Evolutionary conservation across 2,888 invertebrate genomes (phyloP).

Genomic region (Ischnus inquisitorius): DNA sequence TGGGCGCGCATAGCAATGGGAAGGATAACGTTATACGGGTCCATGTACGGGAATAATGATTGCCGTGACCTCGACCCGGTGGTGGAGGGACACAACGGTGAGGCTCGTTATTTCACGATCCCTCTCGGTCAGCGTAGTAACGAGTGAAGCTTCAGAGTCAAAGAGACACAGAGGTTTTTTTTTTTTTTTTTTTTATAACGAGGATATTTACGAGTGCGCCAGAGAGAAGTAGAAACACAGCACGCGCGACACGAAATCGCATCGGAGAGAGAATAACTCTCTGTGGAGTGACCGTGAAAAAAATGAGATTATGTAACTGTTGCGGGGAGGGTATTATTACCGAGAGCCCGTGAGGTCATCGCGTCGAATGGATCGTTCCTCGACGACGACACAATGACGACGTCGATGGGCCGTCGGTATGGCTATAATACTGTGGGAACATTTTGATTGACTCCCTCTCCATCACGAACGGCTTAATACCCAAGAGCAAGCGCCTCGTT

Average conservation of each 20-base stretch:
- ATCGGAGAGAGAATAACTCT: slow-evolving; percentile 13
- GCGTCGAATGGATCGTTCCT: slow-evolving; percentile 46
- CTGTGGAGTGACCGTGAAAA: slow-evolving; percentile 22
- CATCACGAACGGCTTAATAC: slow-evolving; percentile 55
- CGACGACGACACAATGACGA: slow-evolving; percentile 52
- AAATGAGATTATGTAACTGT: slow-evolving; percentile 64
- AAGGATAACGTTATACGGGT: slow-evolving; percentile 54
- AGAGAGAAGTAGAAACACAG: slow-evolving; percentile 6
- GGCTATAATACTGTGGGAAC: slow-evolving; percentile 51
- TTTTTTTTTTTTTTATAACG: background rate
- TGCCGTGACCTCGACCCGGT: slow-evolving; percentile 69
- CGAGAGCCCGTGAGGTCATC: slow-evolving; percentile 42
- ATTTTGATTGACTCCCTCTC: slow-evolving; percentile 65
- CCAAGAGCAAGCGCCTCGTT: slow-evolving; percentile 28
- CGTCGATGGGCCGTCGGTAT: slow-evolving; percentile 10
- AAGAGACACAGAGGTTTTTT: slow-evolving; percentile 33
- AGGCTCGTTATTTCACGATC: slow-evolving; percentile 66
- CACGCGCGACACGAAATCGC: slow-evolving; percentile 67
- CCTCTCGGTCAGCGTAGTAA: slow-evolving; percentile 57
- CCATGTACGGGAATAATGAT: slow-evolving; percentile 65
- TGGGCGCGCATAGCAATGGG: slow-evolving; percentile 58
- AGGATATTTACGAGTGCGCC: too few relatives aligned
- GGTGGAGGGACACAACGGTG: slow-evolving; percentile 69
- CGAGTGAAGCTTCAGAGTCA: slow-evolving; percentile 29
- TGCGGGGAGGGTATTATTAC: slow-evolving; percentile 60